Evolutionary conservation across 1,140 invertebrate species (phyloP), one percentile per base, ranked within the genome.

Genomic region (Megalopta genalis): DNA sequence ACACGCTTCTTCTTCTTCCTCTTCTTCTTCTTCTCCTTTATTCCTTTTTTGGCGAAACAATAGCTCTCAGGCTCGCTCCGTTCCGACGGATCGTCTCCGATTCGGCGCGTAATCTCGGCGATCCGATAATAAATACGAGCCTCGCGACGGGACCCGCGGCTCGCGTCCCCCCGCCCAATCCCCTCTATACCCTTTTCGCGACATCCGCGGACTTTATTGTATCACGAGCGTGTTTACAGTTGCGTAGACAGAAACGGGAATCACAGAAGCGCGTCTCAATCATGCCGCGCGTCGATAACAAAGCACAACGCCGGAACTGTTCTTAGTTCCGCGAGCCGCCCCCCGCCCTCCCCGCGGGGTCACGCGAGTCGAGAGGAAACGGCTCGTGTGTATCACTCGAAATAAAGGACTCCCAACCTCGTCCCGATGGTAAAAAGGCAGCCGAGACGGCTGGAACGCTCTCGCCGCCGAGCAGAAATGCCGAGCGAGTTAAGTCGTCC

Each of bases 91-190:
- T 70, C 62, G 18, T 23, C 65, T 37, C 27, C 25, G 12, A 42
- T 52, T 32, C 16, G n/a, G 7, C 66, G n/a, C 46, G 66, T 77
- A 81, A 69, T 81, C 74, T 69, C 77, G 27, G 60, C 59, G 39
- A 81, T 81, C 73, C 64, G 59, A 37, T 81, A 57, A 76, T 54
- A 77, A 81, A 77, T 69, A 59, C n/a, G 25, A 37, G 66, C n/a
- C 54, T 64, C 37, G 49, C 49, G 49, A 46, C 23, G 49, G 18
- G 79, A 21, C 73, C n/a, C n/a, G 52, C 79, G 77, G 72, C 79
- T 80, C n/a, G 73, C 46, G 74, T 42, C 46, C 62, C 21, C 27
- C 37, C 70, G 32, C 32, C 4, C 32, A 2, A 32, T 4, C 32
- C 32, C 32, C 32, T n/a, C n/a, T n/a, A n/a, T n/a, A n/a, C n/a